Conservation (phyloP, 2,888 invertebrate genomes). For the Metopia argyrocephala region DNA sequence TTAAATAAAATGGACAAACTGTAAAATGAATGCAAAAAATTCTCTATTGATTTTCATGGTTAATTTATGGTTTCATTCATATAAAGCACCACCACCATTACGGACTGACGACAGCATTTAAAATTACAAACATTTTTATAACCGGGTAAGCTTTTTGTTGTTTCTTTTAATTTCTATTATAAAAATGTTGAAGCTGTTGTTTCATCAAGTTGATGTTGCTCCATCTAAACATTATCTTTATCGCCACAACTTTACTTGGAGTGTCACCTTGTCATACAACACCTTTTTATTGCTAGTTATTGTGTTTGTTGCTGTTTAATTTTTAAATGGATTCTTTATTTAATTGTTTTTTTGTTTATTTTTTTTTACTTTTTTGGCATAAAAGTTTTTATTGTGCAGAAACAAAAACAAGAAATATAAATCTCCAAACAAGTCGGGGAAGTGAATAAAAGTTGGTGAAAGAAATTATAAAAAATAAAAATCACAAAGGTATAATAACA, state of each 20-base stretch:
- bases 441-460: not conserved
- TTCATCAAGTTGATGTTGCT: not conserved
- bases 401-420: not conserved
- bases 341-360: not conserved
- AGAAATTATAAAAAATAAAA: not conserved
- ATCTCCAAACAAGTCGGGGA: not conserved
- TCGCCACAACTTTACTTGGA: constrained; percentile 33
- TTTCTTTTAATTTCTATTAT: constrained; percentile 2
- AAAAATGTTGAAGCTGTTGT: not conserved
- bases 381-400: not conserved
- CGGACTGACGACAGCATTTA: too few species aligned
- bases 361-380: constrained; percentile 11
- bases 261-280: constrained; percentile 64
- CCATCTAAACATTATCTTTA: not conserved
- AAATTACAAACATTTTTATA: too few species aligned
- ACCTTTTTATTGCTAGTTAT: constrained; percentile 49
- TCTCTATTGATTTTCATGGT: not conserved
- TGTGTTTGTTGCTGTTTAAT: constrained; percentile 20
- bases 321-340: constrained; percentile 3
- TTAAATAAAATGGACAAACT: too few species aligned
- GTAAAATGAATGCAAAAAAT: not conserved
- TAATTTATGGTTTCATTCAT: not conserved
- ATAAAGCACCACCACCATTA: too few species aligned
- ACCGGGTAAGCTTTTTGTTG: too few species aligned
- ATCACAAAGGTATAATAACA: too few species aligned